phyloP scores from a whole-genome alignment of 1,140 invertebrate genomes.

The Coelopa frigida region DNA sequence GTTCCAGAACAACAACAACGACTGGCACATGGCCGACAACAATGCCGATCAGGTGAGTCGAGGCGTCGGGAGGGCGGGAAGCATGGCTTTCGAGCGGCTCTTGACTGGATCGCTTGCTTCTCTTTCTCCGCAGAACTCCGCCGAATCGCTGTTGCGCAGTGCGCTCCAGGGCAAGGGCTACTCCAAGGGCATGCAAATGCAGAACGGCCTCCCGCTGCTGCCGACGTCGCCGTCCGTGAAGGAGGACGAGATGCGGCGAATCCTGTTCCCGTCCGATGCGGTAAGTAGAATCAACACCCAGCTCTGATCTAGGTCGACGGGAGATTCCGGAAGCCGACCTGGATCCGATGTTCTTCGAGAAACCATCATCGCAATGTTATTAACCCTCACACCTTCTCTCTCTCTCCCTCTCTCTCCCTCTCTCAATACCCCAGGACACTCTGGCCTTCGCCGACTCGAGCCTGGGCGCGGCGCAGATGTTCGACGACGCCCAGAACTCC shows the following conservation, averaged over 20 bases:
- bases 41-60: constrained; percentile 51
- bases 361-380: not conserved
- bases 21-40: constrained; percentile 67
- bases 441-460: constrained; percentile 40
- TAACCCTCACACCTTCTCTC: not conserved
- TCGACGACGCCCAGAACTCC: constrained; percentile 33
- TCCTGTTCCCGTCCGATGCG: constrained; percentile 40
- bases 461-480: constrained; percentile 34
- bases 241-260: constrained; percentile 46
- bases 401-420: not conserved
- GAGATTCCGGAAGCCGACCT: not conserved
- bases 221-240: constrained; percentile 41
- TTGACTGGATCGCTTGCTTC: not conserved
- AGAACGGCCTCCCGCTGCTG: constrained; percentile 44
- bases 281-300: constrained; percentile 19
- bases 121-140: constrained; percentile 44
- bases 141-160: constrained; percentile 68
- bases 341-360: not conserved
- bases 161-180: constrained; percentile 65
- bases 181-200: constrained; percentile 52
- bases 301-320: no score
- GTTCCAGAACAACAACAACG: constrained; percentile 69
- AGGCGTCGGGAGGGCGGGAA: no score
- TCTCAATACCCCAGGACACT: constrained; percentile 19
- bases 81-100: no score